Base-by-base conservation (phyloP, 2,113 vertebrate species). In the Tupaia tana region DNA sequence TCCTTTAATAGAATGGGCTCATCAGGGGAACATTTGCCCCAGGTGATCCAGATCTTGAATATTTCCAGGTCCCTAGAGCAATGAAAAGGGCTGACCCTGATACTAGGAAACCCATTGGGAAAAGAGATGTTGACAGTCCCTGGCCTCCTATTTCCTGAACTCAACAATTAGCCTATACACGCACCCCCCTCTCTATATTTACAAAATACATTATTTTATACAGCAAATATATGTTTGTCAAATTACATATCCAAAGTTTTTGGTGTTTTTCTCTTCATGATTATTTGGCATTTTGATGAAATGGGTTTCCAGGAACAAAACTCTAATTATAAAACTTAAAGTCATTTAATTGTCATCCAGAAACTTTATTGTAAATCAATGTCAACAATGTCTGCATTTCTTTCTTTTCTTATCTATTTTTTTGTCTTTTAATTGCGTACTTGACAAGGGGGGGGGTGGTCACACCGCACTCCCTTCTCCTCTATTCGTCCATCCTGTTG, bases 271-370 rank as follows among this genome's bases (percentile, higher is more conserved):
- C 10, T 75, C 87, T 90, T n/a, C 19, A 58, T 79, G 59, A 63
- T 71, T 58, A 74, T 92, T 88, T 91, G 43, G 14, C 52, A 70
- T 71, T 89, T 91, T 86, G 91, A 88, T 74, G 2, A 77, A 66
- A 63, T 27, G 20, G 4, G 31, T 59, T 83, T 86, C 89, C 29
- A 89, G 66, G 27, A 79, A 43, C 27, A 18, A 82, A 81, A 77
- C 11, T 66, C 11, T 13, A 69, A 52, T 91, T 79, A 74, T 56
- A n/a, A 66, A 67, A 63, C 16, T 64, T 70, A 0, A 66, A 27
- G 31, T 63, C 78, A 77, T 56, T 71, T 56, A 64, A 25, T 19
- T 93, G 4, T 78, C 9, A 69, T 10, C 29, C 29, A 63, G 56
- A 91, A 63, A 86, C 29, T 70, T 93, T 70, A 67, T 43, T 80